These are phyloP conservation scores for Pagrus major DNA, from an alignment of 2,113 vertebrate species.

Conservation along the genomic window DNA sequence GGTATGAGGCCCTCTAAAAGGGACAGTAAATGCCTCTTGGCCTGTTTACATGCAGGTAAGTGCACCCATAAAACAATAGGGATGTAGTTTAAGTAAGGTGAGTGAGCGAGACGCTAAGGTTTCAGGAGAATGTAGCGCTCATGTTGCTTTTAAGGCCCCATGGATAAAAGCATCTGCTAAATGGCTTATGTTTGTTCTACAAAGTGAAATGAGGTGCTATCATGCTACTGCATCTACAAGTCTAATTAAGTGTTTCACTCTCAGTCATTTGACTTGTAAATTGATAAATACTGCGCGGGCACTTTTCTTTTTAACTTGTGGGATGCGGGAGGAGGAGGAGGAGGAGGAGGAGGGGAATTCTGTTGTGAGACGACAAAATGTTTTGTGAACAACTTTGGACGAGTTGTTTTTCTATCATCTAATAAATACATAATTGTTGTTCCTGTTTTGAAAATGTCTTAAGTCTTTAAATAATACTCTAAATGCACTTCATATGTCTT, in stretches of 20 bases:
- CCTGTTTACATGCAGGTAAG: constrained; percentile 59
- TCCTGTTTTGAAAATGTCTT: constrained; percentile 1
- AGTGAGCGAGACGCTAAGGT: constrained; percentile 18
- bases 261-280: constrained; percentile 74
- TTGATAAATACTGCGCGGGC: constrained; percentile 45
- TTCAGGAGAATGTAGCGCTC: constrained; percentile 31
- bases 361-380: constrained; percentile 33
- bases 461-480: background rate
- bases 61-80: constrained; percentile 58
- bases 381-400: constrained; percentile 37
- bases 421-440: constrained; percentile 23
- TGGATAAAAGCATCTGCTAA: constrained; percentile 40
- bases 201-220: constrained; percentile 54
- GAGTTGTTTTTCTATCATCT: constrained; percentile 8
- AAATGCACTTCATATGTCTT: background rate
- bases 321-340: constrained; percentile 24
- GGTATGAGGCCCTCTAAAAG: constrained; percentile 40
- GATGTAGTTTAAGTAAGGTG: constrained; percentile 46
- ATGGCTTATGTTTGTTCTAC: constrained; percentile 40
- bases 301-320: constrained; percentile 45
- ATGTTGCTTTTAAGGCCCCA: constrained; percentile 25
- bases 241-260: constrained; percentile 69
- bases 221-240: constrained; percentile 71
- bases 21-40: constrained; percentile 52
- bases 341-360: too few species aligned